A percentile compares a stretch with the other conserved stretches of the same genome.
phyloP scores from a whole-genome alignment of 2,113 vertebrate genomes.

The Lucifuga dentata region DNA sequence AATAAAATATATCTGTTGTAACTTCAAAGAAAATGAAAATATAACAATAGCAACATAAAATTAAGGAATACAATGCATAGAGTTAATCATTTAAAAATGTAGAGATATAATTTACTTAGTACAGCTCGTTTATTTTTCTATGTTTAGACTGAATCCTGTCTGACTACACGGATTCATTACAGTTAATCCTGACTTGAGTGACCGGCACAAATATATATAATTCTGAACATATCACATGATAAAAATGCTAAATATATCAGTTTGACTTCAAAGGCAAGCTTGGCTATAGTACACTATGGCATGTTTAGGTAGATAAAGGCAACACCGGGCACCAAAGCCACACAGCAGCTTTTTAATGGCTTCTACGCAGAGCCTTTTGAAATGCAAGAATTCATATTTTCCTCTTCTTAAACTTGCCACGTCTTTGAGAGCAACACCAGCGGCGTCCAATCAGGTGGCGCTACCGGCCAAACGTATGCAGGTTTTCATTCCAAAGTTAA shows the following conservation, averaged over 20 bases:
- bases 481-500: constrained; percentile 11
- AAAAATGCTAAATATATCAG: constrained; percentile 71
- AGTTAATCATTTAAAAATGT: constrained; percentile 89
- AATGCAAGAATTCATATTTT: constrained; percentile 44
- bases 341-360: constrained; percentile 68
- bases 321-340: constrained; percentile 67
- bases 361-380: constrained; percentile 55
- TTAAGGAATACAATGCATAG: constrained; percentile 94
- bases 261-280: constrained; percentile 73
- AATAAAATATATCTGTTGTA: constrained; percentile 91
- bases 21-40: constrained; percentile 84
- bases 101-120: constrained; percentile 87
- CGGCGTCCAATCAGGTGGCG: constrained; percentile 20
- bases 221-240: constrained; percentile 69
- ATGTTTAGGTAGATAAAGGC: constrained; percentile 72
- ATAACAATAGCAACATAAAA: constrained; percentile 82
- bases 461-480: constrained; percentile 8
- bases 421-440: too few species aligned
- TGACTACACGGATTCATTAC: constrained; percentile 70
- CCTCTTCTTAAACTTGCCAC: constrained; percentile 16
- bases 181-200: constrained; percentile 78
- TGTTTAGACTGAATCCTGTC: constrained; percentile 68
- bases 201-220: constrained; percentile 78
- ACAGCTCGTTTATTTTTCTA: constrained; percentile 70
- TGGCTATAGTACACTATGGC: constrained; percentile 73